These are phyloP conservation scores for Holacanthus passer DNA, from an alignment of 2,113 vertebrate species.

Conservation along the genomic window DNA sequence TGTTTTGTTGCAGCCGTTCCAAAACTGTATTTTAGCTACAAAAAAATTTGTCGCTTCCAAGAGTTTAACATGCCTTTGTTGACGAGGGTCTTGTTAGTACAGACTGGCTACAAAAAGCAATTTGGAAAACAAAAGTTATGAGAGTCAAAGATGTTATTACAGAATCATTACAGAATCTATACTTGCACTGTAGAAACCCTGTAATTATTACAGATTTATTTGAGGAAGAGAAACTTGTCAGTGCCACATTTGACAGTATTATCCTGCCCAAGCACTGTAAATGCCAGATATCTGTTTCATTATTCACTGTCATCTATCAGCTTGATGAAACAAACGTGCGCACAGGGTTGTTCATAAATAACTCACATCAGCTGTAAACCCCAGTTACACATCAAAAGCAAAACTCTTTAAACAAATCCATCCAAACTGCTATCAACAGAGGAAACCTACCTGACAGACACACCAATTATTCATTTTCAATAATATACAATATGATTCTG, in stretches of 20 bases:
- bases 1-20: constrained; percentile 32
- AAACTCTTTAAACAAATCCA: neutral
- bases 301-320: constrained; percentile 42
- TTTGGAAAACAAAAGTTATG: constrained; percentile 8
- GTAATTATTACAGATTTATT: constrained; percentile 26
- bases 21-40: neutral
- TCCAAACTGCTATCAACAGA: constrained; percentile 11
- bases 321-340: constrained; percentile 26
- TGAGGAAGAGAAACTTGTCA: constrained; percentile 16
- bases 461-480: constrained; percentile 7
- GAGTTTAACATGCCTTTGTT: neutral
- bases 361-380: constrained; percentile 35
- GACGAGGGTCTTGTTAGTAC: neutral
- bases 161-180: constrained; percentile 6
- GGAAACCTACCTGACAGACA: constrained; percentile 25
- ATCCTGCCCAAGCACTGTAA: constrained; percentile 20
- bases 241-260: constrained; percentile 15
- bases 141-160: neutral
- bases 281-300: constrained; percentile 42
- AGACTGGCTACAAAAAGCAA: neutral
- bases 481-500: neutral
- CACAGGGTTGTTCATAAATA: constrained; percentile 38
- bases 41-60: neutral
- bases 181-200: constrained; percentile 33
- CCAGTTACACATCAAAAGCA: constrained; percentile 48